A percentile compares a stretch with the other conserved stretches of the same genome.
These are phyloP conservation scores for Morphnarchus princeps DNA, from an alignment of 2,113 vertebrate species.

Conservation along the genomic window DNA sequence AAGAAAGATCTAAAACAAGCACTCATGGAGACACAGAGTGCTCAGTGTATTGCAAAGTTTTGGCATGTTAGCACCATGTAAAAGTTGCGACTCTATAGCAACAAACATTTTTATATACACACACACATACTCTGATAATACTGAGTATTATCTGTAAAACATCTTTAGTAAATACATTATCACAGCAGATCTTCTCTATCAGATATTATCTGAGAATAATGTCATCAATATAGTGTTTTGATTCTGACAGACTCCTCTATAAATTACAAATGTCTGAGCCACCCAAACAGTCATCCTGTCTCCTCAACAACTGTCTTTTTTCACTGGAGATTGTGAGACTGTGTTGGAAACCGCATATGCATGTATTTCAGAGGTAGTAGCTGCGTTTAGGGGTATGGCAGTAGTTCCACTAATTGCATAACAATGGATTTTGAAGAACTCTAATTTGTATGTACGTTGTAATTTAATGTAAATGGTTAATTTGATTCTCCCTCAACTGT, in stretches of 20 bases:
- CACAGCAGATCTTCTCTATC: neutral
- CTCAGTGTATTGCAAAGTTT: neutral
- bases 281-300: neutral
- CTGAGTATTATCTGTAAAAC: neutral
- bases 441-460: neutral
- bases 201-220: neutral
- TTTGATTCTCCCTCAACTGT: neutral
- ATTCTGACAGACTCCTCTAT: neutral
- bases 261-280: neutral
- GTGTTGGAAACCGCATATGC: neutral
- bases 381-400: neutral
- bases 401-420: neutral
- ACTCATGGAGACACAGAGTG: neutral
- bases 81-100: neutral
- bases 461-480: slow-evolving; percentile 5
- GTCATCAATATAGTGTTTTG: neutral
- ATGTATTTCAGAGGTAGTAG: neutral
- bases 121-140: neutral
- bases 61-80: neutral
- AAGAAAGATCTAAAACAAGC: neutral
- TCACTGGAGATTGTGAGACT: neutral
- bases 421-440: neutral
- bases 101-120: neutral
- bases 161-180: neutral
- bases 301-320: neutral